Base-by-base conservation (phyloP, 2,888 invertebrate genomes). In the Encarsia formosa region DNA sequence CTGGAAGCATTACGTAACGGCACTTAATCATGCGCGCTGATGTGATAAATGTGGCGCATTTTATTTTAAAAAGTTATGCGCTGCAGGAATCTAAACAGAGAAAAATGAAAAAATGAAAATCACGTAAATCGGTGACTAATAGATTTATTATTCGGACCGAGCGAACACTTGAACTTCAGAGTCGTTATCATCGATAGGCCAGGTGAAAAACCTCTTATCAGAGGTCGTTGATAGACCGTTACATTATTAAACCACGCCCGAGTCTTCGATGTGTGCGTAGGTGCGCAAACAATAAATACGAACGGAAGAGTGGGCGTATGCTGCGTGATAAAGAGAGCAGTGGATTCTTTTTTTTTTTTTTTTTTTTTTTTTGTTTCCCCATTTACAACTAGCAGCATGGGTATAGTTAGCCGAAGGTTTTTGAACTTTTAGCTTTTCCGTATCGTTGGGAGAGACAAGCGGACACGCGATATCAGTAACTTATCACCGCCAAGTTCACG, bases 161-260 rank as follows among this genome's bases (percentile, higher is more conserved):
- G 13, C 29, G 41, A 29, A 15, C 32, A 32, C 31, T 43, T 43
- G 43, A 43, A 43, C 43, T 31, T 31, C 40, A 13, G 13, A 9
- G n/a, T n/a, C n/a, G n/a, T 40, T 20, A 19, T 39, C 39, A 31
- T 45, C 45, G 29, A 2, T n/a, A 16, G 23, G 13, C 24, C 46
- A 49, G 56, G 56, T 56, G 52, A 56, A 56, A 56, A 56, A 56
- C 52, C 56, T 52, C 45, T 56, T 56, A 56, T 56, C 56, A 22
- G 29, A 6, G 1, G 18, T 9, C 19, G 13, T 13, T 9, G 39
- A 35, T 26, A 41, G 16, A 43, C 54, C 47, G 54, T 54, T 47
- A 50, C 24, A n/a, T 32, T 52, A 22, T 39, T 11, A 31, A 24
- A 38, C 15, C 20, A 37, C 20, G 16, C 13, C 26, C 4, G 15